Conservation (phyloP, 1,140 invertebrate species). For the Heliconius hermathena region DNA sequence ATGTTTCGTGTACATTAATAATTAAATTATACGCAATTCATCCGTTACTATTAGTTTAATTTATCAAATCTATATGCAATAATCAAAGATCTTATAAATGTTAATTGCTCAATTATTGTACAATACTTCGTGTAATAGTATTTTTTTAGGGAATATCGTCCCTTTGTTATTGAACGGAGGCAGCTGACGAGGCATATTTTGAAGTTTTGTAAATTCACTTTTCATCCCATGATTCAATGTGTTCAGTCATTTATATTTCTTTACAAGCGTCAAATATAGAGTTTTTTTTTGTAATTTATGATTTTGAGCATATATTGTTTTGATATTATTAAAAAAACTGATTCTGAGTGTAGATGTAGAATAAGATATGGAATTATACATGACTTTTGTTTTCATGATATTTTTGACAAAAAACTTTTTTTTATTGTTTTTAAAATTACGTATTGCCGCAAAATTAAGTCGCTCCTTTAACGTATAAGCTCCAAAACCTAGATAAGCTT, state of each 20-base stretch:
- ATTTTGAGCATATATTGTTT: background rate
- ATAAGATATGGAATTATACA: too few relatives aligned
- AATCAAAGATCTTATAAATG: background rate
- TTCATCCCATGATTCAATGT: conserved; percentile 12
- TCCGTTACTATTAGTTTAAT: too few relatives aligned
- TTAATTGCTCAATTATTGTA: background rate
- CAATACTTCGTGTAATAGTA: background rate
- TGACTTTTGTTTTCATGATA: too few relatives aligned
- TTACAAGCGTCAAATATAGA: background rate
- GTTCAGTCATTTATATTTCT: conserved; percentile 7
- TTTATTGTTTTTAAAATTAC: too few relatives aligned
- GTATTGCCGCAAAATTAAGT: too few relatives aligned
- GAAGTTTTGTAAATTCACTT: conserved; percentile 27
- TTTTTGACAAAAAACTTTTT: too few relatives aligned
- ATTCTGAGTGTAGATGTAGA: too few relatives aligned
- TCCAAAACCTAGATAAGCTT: too few relatives aligned
- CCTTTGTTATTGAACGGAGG: conserved; percentile 20
- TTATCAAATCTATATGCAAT: too few relatives aligned
- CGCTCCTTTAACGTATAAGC: too few relatives aligned
- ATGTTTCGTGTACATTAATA: too few relatives aligned
- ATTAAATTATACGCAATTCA: too few relatives aligned
- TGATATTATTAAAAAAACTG: background rate
- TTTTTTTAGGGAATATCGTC: conserved; percentile 21
- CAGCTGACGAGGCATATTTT: conserved; percentile 21
- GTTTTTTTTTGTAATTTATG: background rate